These are phyloP conservation scores for Globodera ellingtonae DNA, from an alignment of 1,140 invertebrate species.

Conservation along the genomic window DNA sequence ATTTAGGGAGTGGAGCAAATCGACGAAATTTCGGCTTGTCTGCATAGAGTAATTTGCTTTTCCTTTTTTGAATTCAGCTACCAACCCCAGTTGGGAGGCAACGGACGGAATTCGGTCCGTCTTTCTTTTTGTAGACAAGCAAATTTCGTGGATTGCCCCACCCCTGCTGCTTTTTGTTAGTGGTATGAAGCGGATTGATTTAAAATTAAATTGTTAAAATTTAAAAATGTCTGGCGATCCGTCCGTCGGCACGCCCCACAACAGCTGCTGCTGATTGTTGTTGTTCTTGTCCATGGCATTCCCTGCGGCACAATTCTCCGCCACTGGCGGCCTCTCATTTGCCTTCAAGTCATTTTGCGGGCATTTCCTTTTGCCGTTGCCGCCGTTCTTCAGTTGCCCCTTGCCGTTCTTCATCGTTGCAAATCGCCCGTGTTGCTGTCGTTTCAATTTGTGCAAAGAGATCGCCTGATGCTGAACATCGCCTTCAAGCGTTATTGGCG, in stretches of 20 bases:
- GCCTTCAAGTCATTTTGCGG: background rate
- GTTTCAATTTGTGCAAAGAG: background rate
- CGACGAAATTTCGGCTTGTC: background rate
- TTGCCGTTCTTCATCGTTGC: background rate
- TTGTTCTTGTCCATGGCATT: conserved; percentile 6
- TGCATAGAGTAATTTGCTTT: background rate
- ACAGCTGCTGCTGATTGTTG: background rate
- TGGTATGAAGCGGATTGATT: too few relatives aligned
- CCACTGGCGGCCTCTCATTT: background rate
- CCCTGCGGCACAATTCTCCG: background rate
- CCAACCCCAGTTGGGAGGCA: too few relatives aligned
- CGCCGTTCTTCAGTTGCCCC: background rate
- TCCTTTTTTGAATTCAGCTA: too few relatives aligned
- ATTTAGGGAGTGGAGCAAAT: background rate
- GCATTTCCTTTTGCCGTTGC: background rate
- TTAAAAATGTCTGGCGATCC: background rate
- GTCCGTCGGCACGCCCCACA: background rate
- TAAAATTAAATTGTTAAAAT: background rate
- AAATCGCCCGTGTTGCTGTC: background rate
- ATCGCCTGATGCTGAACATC: background rate
- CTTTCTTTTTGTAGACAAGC: too few relatives aligned
- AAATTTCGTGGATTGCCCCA: too few relatives aligned
- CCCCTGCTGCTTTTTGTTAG: too few relatives aligned
- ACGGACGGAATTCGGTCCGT: too few relatives aligned
- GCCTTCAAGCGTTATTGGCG: background rate